Conservation (phyloP, 2,113 vertebrate genomes). For the Monarcha castaneiventris region DNA sequence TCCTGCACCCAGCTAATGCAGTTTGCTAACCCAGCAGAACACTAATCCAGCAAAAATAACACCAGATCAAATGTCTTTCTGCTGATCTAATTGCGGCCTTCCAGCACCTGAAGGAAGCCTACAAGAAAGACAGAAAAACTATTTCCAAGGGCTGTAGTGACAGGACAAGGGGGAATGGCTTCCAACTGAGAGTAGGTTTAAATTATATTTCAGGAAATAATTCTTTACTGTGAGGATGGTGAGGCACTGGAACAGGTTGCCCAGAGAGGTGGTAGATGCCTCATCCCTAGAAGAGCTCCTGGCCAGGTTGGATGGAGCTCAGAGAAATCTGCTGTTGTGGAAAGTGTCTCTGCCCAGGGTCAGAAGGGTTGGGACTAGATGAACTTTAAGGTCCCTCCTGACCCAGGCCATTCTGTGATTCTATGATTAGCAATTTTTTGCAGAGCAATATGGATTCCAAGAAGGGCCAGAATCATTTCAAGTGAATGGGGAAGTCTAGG, state of each 20-base stretch:
- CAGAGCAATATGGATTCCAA: not conserved
- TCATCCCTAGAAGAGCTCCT: not conserved
- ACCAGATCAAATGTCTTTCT: not conserved
- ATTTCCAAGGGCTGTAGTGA: not conserved
- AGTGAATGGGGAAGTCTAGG: not conserved
- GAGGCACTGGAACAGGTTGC: not conserved
- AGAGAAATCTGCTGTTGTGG: not conserved
- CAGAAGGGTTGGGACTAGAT: not conserved
- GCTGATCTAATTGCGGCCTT: not conserved
- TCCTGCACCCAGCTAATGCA: not conserved
- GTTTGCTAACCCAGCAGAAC: not conserved
- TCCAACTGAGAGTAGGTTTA: not conserved
- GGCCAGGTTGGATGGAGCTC: not conserved
- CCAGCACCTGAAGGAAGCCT: not conserved
- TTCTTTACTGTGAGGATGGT: not conserved
- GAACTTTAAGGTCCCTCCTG: not conserved
- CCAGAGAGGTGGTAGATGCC: not conserved
- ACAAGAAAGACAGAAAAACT: not conserved
- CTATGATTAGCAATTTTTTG: not conserved
- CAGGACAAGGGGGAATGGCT: not conserved
- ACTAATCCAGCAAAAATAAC: not conserved
- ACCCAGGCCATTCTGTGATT: not conserved
- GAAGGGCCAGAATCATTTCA: not conserved
- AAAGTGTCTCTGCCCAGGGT: not conserved
- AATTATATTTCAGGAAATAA: not conserved